Conservation (phyloP, 2,888 invertebrate species). For the Elmis aenea region DNA sequence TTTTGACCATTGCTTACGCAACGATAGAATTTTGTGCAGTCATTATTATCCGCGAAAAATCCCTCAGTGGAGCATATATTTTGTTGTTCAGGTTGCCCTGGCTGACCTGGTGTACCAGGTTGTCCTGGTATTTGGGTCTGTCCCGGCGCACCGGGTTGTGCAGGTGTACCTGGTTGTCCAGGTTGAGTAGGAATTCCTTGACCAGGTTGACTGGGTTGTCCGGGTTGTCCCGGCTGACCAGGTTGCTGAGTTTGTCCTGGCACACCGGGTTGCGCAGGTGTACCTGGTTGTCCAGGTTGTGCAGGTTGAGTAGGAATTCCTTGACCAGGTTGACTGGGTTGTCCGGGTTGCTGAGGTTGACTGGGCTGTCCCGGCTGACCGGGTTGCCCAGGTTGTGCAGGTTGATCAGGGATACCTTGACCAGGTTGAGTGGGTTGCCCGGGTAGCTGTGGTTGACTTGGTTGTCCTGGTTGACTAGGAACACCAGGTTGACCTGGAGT, state of each 20-base stretch:
- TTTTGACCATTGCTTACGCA: slow-evolving; percentile 63
- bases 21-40: slow-evolving; percentile 73
- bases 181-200: slow-evolving; percentile 22
- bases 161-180: slow-evolving; percentile 8
- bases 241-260: slow-evolving; percentile 46
- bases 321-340: slow-evolving; percentile 7
- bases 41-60: slow-evolving; percentile 61
- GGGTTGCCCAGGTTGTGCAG: slow-evolving; percentile 14
- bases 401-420: slow-evolving; percentile 36
- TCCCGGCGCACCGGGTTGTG: slow-evolving; percentile 6
- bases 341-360: slow-evolving; percentile 2
- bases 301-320: slow-evolving; percentile 5
- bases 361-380: slow-evolving; percentile 23
- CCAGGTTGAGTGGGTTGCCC: slow-evolving; percentile 16
- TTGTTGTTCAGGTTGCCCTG: slow-evolving; percentile 8
- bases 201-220: slow-evolving; percentile 51
- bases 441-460: slow-evolving; percentile 42
- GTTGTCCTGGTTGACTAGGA: slow-evolving; percentile 10
- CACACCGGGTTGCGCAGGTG: slow-evolving; percentile 30
- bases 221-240: slow-evolving; percentile 40
- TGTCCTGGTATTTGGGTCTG: slow-evolving; percentile 15
- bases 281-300: slow-evolving; percentile 11
- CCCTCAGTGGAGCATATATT: slow-evolving; percentile 7
- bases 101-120: slow-evolving; percentile 23
- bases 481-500: background rate